These are phyloP conservation scores for Lanistes nyassanus DNA, from an alignment of 1,140 invertebrate species.

Conservation along the genomic window DNA sequence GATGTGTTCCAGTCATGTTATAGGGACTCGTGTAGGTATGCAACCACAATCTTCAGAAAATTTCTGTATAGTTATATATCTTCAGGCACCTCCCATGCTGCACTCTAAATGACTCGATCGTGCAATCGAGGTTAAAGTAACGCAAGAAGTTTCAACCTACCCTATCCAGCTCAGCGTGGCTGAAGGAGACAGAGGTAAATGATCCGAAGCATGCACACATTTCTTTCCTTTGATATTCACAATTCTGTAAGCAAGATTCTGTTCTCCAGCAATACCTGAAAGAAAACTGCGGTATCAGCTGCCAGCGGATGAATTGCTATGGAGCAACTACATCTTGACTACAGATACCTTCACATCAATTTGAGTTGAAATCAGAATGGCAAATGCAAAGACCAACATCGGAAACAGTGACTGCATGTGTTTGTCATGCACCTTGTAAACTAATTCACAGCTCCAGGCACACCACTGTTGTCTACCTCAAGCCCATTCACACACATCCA, in stretches of 20 bases:
- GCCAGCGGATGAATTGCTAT: background rate
- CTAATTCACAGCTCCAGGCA: too few species aligned
- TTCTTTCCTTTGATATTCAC: slow-evolving; percentile 55
- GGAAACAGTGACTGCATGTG: too few species aligned
- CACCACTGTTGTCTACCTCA: too few species aligned
- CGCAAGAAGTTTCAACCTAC: slow-evolving; percentile 51
- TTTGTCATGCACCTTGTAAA: too few species aligned
- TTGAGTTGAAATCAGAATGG: background rate
- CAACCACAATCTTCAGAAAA: background rate
- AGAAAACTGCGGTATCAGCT: slow-evolving; percentile 18
- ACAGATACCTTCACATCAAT: background rate
- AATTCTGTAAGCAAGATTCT: slow-evolving; percentile 65
- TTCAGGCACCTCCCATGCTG: background rate
- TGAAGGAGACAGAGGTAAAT: slow-evolving; percentile 77
- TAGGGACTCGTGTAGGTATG: background rate
- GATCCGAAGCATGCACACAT: slow-evolving; percentile 51
- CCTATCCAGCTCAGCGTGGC: slow-evolving; percentile 84
- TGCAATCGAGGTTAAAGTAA: background rate
- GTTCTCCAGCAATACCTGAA: slow-evolving; percentile 66
- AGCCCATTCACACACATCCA: too few species aligned
- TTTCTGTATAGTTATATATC: background rate
- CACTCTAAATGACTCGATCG: background rate
- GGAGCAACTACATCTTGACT: too few species aligned
- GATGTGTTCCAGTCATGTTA: too few species aligned
- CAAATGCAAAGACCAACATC: background rate